Evolutionary conservation across 2,797 vertebrate genomes (phyloP).

Genomic region (Gymnocypris eckloni): DNA sequence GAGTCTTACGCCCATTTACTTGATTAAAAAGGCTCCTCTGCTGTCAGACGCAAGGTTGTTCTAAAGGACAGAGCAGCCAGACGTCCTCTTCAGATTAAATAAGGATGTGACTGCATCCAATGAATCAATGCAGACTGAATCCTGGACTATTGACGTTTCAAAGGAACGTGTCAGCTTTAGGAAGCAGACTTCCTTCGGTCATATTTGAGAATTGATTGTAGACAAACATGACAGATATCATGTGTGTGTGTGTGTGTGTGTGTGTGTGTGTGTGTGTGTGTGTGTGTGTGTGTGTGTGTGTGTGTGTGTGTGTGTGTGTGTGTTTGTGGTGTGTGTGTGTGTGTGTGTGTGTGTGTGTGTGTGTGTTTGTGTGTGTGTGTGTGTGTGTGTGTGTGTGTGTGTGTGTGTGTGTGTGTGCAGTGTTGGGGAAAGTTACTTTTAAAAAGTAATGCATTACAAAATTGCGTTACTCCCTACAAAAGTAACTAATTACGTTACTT

Average conservation of each 20-base stretch:
- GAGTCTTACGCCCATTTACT: constrained; percentile 21
- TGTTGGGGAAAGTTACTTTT: no score
- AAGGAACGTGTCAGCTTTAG: neutral
- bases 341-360: neutral
- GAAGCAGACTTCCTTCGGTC: neutral
- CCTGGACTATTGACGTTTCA: constrained; percentile 1
- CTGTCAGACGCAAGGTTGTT: constrained; percentile 5
- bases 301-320: no score
- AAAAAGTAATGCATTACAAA: no score
- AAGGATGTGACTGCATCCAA: constrained; percentile 19
- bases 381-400: no score
- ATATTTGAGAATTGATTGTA: neutral
- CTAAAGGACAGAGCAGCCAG: constrained; percentile 33
- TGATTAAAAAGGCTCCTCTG: constrained; percentile 49
- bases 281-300: no score
- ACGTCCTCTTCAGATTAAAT: constrained; percentile 41
- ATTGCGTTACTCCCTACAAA: no score
- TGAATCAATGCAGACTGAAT: constrained; percentile 11
- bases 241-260: no score
- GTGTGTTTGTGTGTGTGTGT: no score
- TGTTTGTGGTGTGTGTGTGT: no score
- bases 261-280: no score
- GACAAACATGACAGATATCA: neutral
- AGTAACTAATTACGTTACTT: no score
- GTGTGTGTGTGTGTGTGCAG: no score